Evolutionary conservation across 1,140 invertebrate genomes (phyloP).

Genomic region (Habropoda laboriosa): DNA sequence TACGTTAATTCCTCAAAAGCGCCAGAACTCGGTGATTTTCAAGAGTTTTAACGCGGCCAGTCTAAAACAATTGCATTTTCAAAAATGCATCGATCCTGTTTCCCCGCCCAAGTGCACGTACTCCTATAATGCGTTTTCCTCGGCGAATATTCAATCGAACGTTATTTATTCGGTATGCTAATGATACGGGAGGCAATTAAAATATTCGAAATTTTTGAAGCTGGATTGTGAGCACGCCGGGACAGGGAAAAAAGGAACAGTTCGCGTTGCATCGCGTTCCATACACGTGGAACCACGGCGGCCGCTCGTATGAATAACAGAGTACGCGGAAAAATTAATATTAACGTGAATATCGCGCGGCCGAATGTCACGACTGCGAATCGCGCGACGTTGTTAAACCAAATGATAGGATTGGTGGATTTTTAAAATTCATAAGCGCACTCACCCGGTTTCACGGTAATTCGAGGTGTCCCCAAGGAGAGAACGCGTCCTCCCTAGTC

Average conservation of each 20-base stretch:
- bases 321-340: constrained; percentile 22
- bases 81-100: no score
- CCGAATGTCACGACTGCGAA: not conserved
- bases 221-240: not conserved
- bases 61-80: no score
- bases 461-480: not conserved
- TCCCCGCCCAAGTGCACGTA: no score
- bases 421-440: constrained; percentile 33
- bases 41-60: no score
- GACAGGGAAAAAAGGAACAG: not conserved
- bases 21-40: no score
- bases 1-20: no score
- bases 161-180: no score
- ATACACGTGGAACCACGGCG: not conserved
- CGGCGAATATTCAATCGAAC: not conserved
- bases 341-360: constrained; percentile 8
- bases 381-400: not conserved
- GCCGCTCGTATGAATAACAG: constrained; percentile 6
- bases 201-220: not conserved
- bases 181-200: not conserved
- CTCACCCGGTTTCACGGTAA: not conserved
- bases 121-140: no score
- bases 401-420: not conserved
- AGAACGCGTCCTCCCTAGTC: not conserved
- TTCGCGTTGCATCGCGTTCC: not conserved